phyloP scores from a whole-genome alignment of 2,888 invertebrate species.

The Dromius quadrimaculatus region DNA sequence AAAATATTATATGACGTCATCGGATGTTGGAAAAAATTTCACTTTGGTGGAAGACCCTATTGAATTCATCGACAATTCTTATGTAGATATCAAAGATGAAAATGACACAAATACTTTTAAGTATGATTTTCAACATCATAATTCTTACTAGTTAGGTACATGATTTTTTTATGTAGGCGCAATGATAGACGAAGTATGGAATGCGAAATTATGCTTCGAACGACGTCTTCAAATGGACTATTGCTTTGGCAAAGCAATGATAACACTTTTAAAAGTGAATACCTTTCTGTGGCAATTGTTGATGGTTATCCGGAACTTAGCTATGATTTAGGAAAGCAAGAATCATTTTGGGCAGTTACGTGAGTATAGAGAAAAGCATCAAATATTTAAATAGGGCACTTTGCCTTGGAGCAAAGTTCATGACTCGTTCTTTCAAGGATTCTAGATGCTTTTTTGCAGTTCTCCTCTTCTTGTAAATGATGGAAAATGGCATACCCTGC shows the following conservation, averaged over 20 bases:
- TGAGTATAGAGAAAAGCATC: too few relatives aligned
- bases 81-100: constrained; percentile 58
- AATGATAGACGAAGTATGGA: constrained; percentile 78
- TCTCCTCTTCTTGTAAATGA: constrained; percentile 76
- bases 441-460: too few relatives aligned
- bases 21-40: constrained; percentile 56
- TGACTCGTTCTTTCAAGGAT: too few relatives aligned
- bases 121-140: constrained; percentile 56
- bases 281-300: constrained; percentile 78
- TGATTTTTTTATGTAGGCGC: constrained; percentile 70
- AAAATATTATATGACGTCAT: constrained; percentile 59
- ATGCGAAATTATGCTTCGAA: constrained; percentile 80
- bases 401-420: too few relatives aligned
- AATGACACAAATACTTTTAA: constrained; percentile 60
- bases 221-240: constrained; percentile 76
- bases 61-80: constrained; percentile 57
- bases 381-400: too few relatives aligned
- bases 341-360: constrained; percentile 66
- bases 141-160: constrained; percentile 7
- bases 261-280: constrained; percentile 75
- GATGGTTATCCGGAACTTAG: constrained; percentile 80
- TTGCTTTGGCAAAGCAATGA: constrained; percentile 81
- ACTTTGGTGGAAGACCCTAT: constrained; percentile 41
- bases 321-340: constrained; percentile 74
- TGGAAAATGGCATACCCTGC: constrained; percentile 83